Conservation (phyloP, 2,797 vertebrate genomes). For the Streptopelia turtur region DNA sequence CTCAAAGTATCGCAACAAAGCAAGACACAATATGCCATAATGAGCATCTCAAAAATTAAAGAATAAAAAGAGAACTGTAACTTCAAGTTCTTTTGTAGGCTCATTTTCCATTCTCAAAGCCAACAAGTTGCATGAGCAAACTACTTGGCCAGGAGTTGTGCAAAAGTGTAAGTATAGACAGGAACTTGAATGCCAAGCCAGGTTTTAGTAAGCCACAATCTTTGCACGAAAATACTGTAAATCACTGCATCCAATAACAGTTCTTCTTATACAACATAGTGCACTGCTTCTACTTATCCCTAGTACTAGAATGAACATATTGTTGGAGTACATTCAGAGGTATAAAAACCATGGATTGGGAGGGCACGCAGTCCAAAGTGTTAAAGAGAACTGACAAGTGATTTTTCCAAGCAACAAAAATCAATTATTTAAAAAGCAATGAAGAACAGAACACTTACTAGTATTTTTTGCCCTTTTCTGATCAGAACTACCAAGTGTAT, state of each 20-base stretch:
- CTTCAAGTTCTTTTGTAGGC: not conserved
- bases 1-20: not conserved
- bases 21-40: not conserved
- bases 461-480: not conserved
- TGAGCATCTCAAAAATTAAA: not conserved
- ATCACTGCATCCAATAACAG: not conserved
- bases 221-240: not conserved
- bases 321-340: not conserved
- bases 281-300: not conserved
- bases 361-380: not conserved
- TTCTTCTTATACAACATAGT: not conserved
- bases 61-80: not conserved
- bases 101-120: not conserved
- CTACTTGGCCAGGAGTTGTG: not conserved
- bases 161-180: not conserved
- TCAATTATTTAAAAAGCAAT: not conserved
- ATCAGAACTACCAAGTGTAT: not conserved
- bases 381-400: not conserved
- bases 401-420: not conserved
- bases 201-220: not conserved
- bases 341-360: not conserved
- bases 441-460: not conserved
- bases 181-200: not conserved
- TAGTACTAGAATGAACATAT: not conserved
- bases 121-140: not conserved